phyloP scores from a whole-genome alignment of 2,888 invertebrate genomes.

The Tanytarsus gracilentus region DNA sequence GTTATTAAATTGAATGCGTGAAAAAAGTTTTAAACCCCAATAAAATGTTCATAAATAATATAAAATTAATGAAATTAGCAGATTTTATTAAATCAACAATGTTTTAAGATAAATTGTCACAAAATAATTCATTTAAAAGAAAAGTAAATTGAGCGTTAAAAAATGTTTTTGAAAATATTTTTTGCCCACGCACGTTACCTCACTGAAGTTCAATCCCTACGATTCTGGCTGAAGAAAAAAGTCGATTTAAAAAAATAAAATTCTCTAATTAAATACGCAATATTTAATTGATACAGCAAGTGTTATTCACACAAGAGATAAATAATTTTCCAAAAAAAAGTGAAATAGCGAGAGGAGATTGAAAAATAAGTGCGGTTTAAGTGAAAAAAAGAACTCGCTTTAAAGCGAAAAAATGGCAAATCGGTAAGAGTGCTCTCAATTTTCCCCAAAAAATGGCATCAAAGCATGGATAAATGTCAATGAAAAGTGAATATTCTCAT shows the following conservation, averaged over 20 bases:
- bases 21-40: no score
- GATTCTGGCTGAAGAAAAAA: not conserved
- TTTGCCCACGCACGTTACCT: no score
- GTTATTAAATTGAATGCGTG: no score
- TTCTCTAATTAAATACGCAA: not conserved
- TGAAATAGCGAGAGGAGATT: not conserved
- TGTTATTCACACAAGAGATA: not conserved
- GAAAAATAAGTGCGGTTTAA: not conserved
- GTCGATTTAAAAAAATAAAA: not conserved
- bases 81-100: no score
- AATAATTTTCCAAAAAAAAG: not conserved
- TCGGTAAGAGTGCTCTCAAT: conserved; percentile 16
- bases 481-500: not conserved
- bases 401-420: conserved; percentile 21
- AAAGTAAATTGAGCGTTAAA: no score
- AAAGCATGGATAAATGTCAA: not conserved
- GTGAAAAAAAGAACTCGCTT: conserved; percentile 19
- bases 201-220: no score
- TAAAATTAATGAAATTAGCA: no score
- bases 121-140: no score
- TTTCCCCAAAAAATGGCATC: not conserved
- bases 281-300: not conserved
- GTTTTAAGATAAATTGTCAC: no score
- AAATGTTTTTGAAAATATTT: no score
- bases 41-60: no score